Percentiles rank a stretch among this genome's conserved stretches.
These are phyloP conservation scores for Diacarnus erythraeanus DNA, from an alignment of 37 sponge, comb jelly and placozoan genomes.

Conservation along the genomic window DNA sequence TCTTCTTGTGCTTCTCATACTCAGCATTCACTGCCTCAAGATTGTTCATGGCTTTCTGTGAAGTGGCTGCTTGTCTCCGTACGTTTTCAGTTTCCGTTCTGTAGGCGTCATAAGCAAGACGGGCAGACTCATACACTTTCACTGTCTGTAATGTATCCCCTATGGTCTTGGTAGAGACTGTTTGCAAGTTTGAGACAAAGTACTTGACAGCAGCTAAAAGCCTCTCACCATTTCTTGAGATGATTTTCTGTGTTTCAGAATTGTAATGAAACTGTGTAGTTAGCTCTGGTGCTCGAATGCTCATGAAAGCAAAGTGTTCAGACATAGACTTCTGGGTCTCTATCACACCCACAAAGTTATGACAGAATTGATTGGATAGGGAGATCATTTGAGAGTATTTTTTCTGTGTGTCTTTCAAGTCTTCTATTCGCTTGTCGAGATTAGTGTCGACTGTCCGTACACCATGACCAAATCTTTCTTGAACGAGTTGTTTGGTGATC, in stretches of 20 bases:
- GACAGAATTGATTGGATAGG: constrained; percentile 53
- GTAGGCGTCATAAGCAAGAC: constrained; percentile 87
- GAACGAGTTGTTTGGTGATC: constrained; percentile 75
- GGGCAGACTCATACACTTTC: constrained; percentile 77
- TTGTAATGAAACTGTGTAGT: constrained; percentile 79
- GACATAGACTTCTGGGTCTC: constrained; percentile 78
- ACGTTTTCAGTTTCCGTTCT: constrained; percentile 74
- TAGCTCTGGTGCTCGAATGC: constrained; percentile 75
- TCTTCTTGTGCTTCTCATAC: constrained; percentile 69
- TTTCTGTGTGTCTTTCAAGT: constrained; percentile 76
- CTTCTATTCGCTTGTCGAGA: constrained; percentile 62
- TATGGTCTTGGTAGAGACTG: constrained; percentile 85
- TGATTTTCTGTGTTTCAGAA: constrained; percentile 74
- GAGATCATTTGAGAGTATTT: constrained; percentile 74
- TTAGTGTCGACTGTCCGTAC: constrained; percentile 77
- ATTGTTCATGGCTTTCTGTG: constrained; percentile 41
- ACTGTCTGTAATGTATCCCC: constrained; percentile 89
- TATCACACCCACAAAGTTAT: constrained; percentile 54
- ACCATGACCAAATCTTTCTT: constrained; percentile 78
- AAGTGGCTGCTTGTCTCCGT: constrained; percentile 36
- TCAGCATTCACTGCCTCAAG: constrained; percentile 52
- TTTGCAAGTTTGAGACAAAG: constrained; percentile 70
- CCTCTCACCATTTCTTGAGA: constrained; percentile 72
- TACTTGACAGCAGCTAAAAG: constrained; percentile 59
- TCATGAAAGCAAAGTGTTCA: constrained; percentile 89